Evolutionary conservation across 2,797 vertebrate species (phyloP), one percentile per base, ranked within the genome.

Genomic region (Pseudochirops cupreus): DNA sequence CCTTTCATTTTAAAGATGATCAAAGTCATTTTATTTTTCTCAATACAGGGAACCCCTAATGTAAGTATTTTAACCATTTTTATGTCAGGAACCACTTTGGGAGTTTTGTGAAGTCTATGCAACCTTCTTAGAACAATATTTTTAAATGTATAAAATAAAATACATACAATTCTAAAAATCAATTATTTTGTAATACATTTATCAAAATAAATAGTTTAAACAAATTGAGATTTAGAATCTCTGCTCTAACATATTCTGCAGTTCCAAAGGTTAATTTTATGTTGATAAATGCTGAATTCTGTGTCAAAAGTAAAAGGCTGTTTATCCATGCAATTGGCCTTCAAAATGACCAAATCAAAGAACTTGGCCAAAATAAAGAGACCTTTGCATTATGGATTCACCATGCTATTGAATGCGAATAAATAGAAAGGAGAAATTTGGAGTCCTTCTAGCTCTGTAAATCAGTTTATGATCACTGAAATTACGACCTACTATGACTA

Each of bases 1-100:
- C n/a, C 1, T 56, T 90, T 62, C 53, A 4, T 55, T 89, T 93
- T 94, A 33, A 93, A 94, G 39, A 96, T 62, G 16, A 92, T 91
- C 87, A 92, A 94, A 54, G 3, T 16, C 9, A 90, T 6, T 39
- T 1, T 87, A 46, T 39, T 91, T 93, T 50, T 1, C 95, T 92
- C 56, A 31, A 91, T 54, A 31, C 5, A 55, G 50, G 14, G 4
- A 62, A 29, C 24, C 89, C 0, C 55, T 94, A 62, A 33, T 31
- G 59, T 62, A 74, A 16, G 16, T 7, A 4, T 67, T 67, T 67
- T 67, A 67, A 67, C 33, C 4, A 74, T 74, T 74, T 74, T 74
- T 74, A 16, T 21, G 0, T 74, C n/a, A 74, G 39, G 67, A 39
- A 39, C 5, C n/a, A 74, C n/a, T 74, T 21, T n/a, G 16, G 67